These are phyloP conservation scores for Harpagoxenus sublaevis DNA, from an alignment of 2,888 invertebrate species.

Conservation along the genomic window DNA sequence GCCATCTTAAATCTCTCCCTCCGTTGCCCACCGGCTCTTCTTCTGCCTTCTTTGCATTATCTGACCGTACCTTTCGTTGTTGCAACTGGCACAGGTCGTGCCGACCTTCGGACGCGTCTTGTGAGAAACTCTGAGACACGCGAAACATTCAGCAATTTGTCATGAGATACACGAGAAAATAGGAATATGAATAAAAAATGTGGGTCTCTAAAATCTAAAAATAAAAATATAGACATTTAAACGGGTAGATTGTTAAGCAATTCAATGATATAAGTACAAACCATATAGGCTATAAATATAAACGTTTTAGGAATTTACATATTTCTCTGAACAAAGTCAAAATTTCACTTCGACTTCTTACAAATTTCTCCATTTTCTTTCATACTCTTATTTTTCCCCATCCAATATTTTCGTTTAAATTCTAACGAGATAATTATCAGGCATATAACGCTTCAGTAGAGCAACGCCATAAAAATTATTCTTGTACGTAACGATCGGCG, in stretches of 20 bases:
- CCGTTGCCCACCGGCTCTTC: conserved; percentile 46
- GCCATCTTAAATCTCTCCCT: conserved; percentile 80
- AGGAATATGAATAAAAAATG: not conserved
- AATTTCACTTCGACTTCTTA: not conserved
- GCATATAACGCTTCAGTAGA: not conserved
- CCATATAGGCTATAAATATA: too few species aligned
- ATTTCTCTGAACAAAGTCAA: not conserved
- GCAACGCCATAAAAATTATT: conserved; percentile 16
- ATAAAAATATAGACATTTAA: not conserved
- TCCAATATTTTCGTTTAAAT: not conserved
- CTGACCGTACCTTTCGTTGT: conserved; percentile 50
- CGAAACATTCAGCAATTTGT: conserved; percentile 9
- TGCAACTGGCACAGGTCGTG: conserved; percentile 24
- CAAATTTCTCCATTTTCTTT: not conserved
- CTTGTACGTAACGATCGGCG: conserved; percentile 3
- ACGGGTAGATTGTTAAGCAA: not conserved
- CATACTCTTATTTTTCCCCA: not conserved
- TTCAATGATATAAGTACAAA: not conserved
- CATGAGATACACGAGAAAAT: not conserved
- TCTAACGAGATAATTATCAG: not conserved
- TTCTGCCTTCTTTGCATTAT: conserved; percentile 72
- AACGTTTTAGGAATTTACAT: not conserved
- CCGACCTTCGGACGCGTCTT: not conserved
- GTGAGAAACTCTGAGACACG: not conserved
- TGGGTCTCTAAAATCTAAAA: not conserved